Evolutionary conservation across 2,888 invertebrate species (phyloP).

Genomic region (Stictocephala bisonia): DNA sequence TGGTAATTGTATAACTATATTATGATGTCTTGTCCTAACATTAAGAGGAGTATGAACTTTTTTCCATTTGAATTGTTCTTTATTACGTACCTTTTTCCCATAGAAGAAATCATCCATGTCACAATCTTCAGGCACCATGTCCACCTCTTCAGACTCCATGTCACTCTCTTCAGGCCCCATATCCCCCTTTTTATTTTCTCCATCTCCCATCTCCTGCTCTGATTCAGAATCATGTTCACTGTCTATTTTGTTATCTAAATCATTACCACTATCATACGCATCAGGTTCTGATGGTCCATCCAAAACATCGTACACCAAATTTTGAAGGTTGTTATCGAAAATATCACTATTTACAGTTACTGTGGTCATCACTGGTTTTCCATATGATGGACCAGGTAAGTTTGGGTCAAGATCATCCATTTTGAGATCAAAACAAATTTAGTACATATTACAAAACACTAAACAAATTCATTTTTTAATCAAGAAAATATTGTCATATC

Average conservation of each 20-base stretch:
- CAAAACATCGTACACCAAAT: neutral
- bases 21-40: conserved; percentile 8
- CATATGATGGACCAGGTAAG: conserved; percentile 2
- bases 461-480: neutral
- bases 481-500: neutral
- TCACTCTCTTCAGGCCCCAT: neutral
- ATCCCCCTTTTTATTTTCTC: neutral
- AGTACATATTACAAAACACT: neutral
- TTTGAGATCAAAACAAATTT: neutral
- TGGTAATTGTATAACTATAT: conserved; percentile 22
- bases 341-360: neutral
- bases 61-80: conserved; percentile 28
- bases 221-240: conserved; percentile 12
- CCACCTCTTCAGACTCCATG: too few species aligned
- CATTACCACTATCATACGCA: conserved; percentile 3
- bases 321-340: neutral
- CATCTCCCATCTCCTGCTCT: conserved; percentile 4
- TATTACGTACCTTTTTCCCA: neutral
- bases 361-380: neutral
- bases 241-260: neutral
- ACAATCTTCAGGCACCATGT: too few species aligned
- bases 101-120: neutral
- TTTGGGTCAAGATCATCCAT: neutral
- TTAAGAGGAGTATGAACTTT: neutral
- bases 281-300: conserved; percentile 13